Conservation (phyloP, 2,888 invertebrate genomes). For the Oxystoma pomonae region DNA sequence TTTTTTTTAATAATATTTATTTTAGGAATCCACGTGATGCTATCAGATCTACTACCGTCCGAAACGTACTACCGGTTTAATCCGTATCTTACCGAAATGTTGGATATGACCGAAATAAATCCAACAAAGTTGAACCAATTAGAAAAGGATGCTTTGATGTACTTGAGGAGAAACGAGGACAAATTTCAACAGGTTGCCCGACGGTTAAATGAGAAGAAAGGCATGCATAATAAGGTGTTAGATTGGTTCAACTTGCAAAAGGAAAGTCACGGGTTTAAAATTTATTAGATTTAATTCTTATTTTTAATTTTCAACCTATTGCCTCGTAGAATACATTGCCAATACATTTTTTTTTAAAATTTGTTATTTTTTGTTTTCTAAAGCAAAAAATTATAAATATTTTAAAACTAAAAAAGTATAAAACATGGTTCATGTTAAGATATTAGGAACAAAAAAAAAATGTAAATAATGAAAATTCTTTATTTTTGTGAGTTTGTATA, state of each 20-base stretch:
- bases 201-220: conserved; percentile 47
- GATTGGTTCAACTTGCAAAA: conserved; percentile 50
- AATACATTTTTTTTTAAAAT: too few species aligned
- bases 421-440: too few species aligned
- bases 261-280: conserved; percentile 32
- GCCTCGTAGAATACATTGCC: neutral
- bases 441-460: too few species aligned
- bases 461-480: too few species aligned
- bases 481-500: too few species aligned
- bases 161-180: conserved; percentile 74
- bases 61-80: conserved; percentile 81
- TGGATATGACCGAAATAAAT: conserved; percentile 76
- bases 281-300: neutral
- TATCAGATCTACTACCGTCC: conserved; percentile 70
- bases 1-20: too few species aligned
- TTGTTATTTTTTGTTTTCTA: too few species aligned
- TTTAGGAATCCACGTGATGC: conserved; percentile 70
- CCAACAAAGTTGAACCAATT: conserved; percentile 67
- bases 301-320: neutral
- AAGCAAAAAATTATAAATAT: too few species aligned
- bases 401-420: too few species aligned
- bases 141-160: conserved; percentile 71
- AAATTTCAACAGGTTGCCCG: conserved; percentile 64
- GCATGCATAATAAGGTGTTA: conserved; percentile 42
- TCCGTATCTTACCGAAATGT: conserved; percentile 77